phyloP scores from a whole-genome alignment of 2,888 invertebrate genomes.

The Bimastos eiseni region DNA sequence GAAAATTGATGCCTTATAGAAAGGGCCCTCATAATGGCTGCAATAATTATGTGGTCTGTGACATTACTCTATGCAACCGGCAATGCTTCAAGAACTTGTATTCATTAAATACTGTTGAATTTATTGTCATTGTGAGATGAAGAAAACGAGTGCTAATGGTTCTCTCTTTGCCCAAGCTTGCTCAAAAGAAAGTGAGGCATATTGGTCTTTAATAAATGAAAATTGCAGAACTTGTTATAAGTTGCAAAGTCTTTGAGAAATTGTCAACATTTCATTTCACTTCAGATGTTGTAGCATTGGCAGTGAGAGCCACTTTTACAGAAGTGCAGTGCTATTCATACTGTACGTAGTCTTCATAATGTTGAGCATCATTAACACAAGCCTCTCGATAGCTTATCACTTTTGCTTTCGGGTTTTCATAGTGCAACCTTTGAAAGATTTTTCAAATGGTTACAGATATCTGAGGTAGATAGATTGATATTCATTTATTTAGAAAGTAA shows the following conservation, averaged over 20 bases:
- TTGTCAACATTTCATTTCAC: neutral
- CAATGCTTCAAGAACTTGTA: neutral
- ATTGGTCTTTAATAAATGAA: neutral
- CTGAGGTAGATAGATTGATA: too few species aligned
- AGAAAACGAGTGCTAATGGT: neutral
- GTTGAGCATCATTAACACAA: neutral
- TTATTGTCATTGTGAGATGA: slow-evolving; percentile 5
- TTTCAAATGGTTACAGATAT: neutral
- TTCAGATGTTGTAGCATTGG: neutral
- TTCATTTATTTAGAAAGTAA: too few species aligned
- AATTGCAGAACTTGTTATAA: neutral
- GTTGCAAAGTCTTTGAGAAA: neutral
- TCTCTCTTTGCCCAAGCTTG: neutral
- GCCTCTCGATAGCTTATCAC: neutral
- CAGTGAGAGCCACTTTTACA: neutral
- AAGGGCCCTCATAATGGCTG: neutral
- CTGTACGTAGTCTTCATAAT: neutral
- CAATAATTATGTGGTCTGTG: neutral
- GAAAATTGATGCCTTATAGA: neutral
- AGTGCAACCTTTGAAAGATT: neutral
- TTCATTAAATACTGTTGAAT: neutral
- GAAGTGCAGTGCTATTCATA: slow-evolving; percentile 1
- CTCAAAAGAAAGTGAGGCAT: neutral
- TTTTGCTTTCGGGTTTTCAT: neutral
- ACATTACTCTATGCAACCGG: neutral